phyloP scores from a whole-genome alignment of 2,888 invertebrate species.

The Sesia apiformis region DNA sequence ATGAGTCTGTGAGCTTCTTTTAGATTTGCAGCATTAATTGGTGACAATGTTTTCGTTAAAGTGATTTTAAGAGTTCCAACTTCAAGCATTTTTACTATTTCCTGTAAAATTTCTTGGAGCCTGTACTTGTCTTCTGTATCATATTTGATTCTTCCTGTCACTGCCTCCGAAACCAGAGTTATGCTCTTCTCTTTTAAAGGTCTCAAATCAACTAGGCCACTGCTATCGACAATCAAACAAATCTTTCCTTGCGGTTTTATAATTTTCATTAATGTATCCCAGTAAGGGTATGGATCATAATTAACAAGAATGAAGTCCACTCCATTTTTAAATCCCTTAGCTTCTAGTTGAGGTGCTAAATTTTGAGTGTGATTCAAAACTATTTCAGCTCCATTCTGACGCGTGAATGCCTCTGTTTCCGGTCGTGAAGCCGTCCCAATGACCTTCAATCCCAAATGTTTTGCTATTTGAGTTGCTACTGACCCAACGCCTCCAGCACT shows the following conservation, averaged over 20 bases:
- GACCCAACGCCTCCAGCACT: conserved; percentile 62
- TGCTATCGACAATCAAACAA: conserved; percentile 54
- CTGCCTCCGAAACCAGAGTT: conserved; percentile 50
- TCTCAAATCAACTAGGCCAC: conserved; percentile 39
- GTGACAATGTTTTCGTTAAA: conserved; percentile 42
- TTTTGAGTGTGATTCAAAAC: conserved; percentile 50
- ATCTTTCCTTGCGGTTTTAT: conserved; percentile 59
- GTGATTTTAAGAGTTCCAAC: conserved; percentile 40
- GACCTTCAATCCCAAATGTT: conserved; percentile 45
- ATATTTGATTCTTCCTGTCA: conserved; percentile 51
- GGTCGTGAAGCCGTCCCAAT: conserved; percentile 57
- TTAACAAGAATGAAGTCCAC: conserved; percentile 56
- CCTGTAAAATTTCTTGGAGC: conserved; percentile 40
- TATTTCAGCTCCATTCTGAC: conserved; percentile 38
- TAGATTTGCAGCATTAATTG: conserved; percentile 54
- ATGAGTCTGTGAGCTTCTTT: conserved; percentile 48
- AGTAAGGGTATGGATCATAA: conserved; percentile 58
- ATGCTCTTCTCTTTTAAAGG: conserved; percentile 54
- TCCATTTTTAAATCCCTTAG: conserved; percentile 37
- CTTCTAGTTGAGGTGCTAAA: conserved; percentile 40
- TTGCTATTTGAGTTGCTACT: conserved; percentile 50
- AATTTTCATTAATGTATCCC: conserved; percentile 46
- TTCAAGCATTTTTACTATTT: conserved; percentile 44
- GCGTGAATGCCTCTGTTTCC: conserved; percentile 40
- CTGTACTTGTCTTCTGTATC: conserved; percentile 47